Base-by-base conservation (phyloP, 92 coral and sea anemone genomes). In the Desmophyllum pertusum region DNA sequence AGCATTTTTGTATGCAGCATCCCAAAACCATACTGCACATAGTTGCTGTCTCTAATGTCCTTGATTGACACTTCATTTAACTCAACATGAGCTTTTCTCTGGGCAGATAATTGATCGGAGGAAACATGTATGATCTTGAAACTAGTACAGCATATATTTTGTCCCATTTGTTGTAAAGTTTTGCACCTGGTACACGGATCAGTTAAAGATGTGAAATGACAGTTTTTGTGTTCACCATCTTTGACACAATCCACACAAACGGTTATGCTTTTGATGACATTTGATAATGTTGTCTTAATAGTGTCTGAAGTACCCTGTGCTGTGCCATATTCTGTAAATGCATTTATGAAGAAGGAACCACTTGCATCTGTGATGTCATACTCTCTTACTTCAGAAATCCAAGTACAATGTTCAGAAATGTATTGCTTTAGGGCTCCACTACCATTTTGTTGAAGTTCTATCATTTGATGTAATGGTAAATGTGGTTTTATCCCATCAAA, bases 291-390 rank as follows among this genome's bases (percentile, higher is more conserved):
- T 77, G 33, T 75, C 83, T 88, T 88, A 55, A 84, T 74, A 51
- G 27, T 37, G 31, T 88, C 83, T 50, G 91, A 64, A 40, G 83
- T 73, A 17, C 88, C 85, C 52, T 71, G 50, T 2, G 76, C 55
- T 76, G 85, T 57, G 27, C 69, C 59, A 50, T 76, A 83, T 70
- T 85, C 83, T 83, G 91, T 88, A 72, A 25, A 88, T 27, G 43
- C 75, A 88, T 83, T 88, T 38, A 88, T 52, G 57, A 39, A 75
- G 53, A 81, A 62, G 39, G 87, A 38, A 19, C 91, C 91, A 48
- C 78, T 46, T 14, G 88, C 91, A 88, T 88, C 91, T 52, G 78
- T 83, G 35, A 88, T 88, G 46, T 88, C 91, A 81, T 41, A 83
- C 69, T 72, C 91, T 83, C 72, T 88, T 10, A 88, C 88, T 71